Conservation (phyloP, 2,888 invertebrate genomes). For the Dorcus parallelipipedus region DNA sequence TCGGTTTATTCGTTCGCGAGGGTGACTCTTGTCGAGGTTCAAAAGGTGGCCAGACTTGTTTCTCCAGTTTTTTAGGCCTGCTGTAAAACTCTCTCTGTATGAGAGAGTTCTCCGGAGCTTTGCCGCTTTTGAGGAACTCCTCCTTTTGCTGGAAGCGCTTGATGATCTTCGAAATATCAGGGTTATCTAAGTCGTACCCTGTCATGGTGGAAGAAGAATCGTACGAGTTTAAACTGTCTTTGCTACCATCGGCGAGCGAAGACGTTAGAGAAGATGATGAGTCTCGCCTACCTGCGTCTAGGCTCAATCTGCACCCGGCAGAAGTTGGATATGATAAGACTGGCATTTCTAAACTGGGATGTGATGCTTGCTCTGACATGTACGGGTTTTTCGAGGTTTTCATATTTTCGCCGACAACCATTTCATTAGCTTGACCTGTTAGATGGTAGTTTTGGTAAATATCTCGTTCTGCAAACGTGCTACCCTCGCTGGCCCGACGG, state of each 20-base stretch:
- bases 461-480: conserved; percentile 40
- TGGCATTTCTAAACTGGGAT: conserved; percentile 23
- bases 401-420: conserved; percentile 30
- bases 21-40: conserved; percentile 47
- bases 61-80: conserved; percentile 73
- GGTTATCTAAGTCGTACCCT: conserved; percentile 66
- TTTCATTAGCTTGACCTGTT: conserved; percentile 28
- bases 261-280: conserved; percentile 56
- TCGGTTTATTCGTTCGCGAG: conserved; percentile 47
- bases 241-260: conserved; percentile 61
- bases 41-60: conserved; percentile 44
- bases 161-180: conserved; percentile 68
- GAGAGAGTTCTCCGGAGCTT: conserved; percentile 53
- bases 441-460: conserved; percentile 25
- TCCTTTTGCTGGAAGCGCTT: conserved; percentile 88
- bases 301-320: conserved; percentile 49
- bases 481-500: conserved; percentile 55
- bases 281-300: conserved; percentile 54
- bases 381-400: conserved; percentile 20
- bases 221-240: conserved; percentile 66
- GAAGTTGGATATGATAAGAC: conserved; percentile 33
- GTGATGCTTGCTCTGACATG: conserved; percentile 8
- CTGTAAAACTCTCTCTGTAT: conserved; percentile 71
- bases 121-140: conserved; percentile 77
- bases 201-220: conserved; percentile 67